Evolutionary conservation across 2,888 invertebrate species (phyloP), one percentile per base, ranked within the genome.

Genomic region (Neuroscelio doddi): DNA sequence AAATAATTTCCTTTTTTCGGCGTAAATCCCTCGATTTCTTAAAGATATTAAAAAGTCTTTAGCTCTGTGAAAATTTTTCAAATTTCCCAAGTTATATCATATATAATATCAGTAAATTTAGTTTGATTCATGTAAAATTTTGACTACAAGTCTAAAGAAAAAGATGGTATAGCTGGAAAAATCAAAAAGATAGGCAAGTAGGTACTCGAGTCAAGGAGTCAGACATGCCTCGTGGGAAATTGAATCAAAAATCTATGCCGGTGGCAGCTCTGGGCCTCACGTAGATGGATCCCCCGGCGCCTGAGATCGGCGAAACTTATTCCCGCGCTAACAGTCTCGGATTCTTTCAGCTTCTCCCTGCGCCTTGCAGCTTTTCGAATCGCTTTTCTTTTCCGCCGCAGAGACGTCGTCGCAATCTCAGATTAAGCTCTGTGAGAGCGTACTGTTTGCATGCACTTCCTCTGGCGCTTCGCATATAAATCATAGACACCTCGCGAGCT

Each of bases 241-340:
- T 49, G 57, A 62, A 62, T 66, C 27, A 61, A 66, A 66, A 57
- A 66, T 66, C 64, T 55, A 64, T 64, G 59, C n/a, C 47, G 17
- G 9, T 32, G 26, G 29, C 26, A 12, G 8, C 50, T 21, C 24
- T 21, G 38, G 26, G 8, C 14, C 39, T 21, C 41, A 12, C 41
- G 30, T 30, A 29, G 41, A 42, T 32, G 32, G 44, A 52, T 42
- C 39, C 32, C 32, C 16, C 24, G 36, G 10, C 9, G 14, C 27
- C 32, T 8, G 4, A 9, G 41, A 29, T 41, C 27, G 14, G 8
- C 27, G 8, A 32, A 36, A 51, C 30, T 46, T 51, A 46, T 46
- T 50, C 51, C 27, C 34, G 16, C 29, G 45, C 38, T 32, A 45
- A 30, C 27, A 24, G 32, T 2, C 27, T 15, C 21, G 10, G 49